A percentile compares a stretch with the other conserved stretches of the same genome.
phyloP scores from a whole-genome alignment of 2,888 invertebrate genomes.

The Euphydryas editha region DNA sequence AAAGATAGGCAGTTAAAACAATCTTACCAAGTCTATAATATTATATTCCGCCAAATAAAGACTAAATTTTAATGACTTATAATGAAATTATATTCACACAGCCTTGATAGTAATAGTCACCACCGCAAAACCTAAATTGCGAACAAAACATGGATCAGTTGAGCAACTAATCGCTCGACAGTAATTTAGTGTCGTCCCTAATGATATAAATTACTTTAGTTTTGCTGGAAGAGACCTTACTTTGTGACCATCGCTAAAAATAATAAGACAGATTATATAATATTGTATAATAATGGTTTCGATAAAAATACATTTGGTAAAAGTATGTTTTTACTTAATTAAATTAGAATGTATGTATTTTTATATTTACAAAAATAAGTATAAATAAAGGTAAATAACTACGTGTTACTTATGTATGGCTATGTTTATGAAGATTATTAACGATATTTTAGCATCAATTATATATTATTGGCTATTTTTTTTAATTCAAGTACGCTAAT shows the following conservation, averaged over 20 bases:
- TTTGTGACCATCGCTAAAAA: background rate
- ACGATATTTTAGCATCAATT: too few species aligned
- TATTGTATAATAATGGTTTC: background rate
- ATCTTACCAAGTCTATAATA: background rate
- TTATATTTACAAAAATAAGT: too few species aligned
- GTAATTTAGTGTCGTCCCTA: slow-evolving; percentile 47
- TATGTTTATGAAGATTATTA: too few species aligned
- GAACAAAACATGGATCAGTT: slow-evolving; percentile 51
- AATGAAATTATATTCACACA: slow-evolving; percentile 33
- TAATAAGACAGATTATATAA: background rate
- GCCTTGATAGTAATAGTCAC: slow-evolving; percentile 49
- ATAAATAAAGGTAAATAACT: too few species aligned
- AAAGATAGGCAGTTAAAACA: background rate
- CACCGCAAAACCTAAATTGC: slow-evolving; percentile 49
- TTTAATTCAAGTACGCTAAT: too few species aligned
- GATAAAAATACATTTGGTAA: too few species aligned
- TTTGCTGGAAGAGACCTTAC: slow-evolving; percentile 19
- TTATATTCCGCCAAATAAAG: slow-evolving; percentile 9
- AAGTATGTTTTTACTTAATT: too few species aligned
- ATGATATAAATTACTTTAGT: slow-evolving; percentile 26
- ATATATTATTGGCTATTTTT: too few species aligned
- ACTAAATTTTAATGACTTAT: slow-evolving; percentile 14
- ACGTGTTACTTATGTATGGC: too few species aligned
- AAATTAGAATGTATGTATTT: too few species aligned
- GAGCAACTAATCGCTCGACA: slow-evolving; percentile 50